These are phyloP conservation scores for Hyphantria cunea DNA, from an alignment of 1,140 invertebrate genomes.

Conservation along the genomic window DNA sequence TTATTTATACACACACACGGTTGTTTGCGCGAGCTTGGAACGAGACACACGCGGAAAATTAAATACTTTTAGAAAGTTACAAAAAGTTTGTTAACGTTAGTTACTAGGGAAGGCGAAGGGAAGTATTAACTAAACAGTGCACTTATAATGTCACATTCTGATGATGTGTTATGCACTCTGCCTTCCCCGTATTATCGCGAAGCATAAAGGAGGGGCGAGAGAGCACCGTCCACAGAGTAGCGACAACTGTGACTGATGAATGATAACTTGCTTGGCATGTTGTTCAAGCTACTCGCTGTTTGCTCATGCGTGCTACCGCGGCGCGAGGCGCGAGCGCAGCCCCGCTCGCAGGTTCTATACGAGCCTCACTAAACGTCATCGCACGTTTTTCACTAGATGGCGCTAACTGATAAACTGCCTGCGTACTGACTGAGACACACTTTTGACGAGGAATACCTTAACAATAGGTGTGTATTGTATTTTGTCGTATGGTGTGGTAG, in stretches of 20 bases:
- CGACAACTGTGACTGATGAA: conserved; percentile 63
- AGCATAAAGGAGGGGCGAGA: conserved; percentile 52
- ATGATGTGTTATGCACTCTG: conserved; percentile 59
- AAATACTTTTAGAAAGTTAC: conserved; percentile 79
- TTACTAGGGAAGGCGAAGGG: conserved; percentile 59
- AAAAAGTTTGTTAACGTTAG: conserved; percentile 64
- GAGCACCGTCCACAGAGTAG: conserved; percentile 55
- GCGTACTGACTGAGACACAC: too few relatives aligned
- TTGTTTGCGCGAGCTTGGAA: conserved; percentile 70
- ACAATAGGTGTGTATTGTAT: too few relatives aligned
- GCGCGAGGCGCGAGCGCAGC: conserved; percentile 40
- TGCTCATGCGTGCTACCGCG: conserved; percentile 45
- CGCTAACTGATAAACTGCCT: conserved; percentile 30
- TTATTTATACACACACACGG: conserved; percentile 76
- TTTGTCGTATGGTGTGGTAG: too few relatives aligned
- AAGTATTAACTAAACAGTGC: conserved; percentile 58
- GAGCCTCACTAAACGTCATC: conserved; percentile 33
- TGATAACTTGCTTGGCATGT: conserved; percentile 49
- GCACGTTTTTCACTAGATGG: conserved; percentile 45
- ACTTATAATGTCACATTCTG: conserved; percentile 77
- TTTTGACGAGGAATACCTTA: too few relatives aligned
- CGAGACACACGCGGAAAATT: conserved; percentile 78
- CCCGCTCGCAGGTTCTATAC: conserved; percentile 38
- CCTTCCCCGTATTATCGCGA: conserved; percentile 54
- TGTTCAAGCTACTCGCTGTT: conserved; percentile 45